Base-by-base conservation (phyloP, 2,888 invertebrate species). In the Scelioninae gen. 1 region DNA sequence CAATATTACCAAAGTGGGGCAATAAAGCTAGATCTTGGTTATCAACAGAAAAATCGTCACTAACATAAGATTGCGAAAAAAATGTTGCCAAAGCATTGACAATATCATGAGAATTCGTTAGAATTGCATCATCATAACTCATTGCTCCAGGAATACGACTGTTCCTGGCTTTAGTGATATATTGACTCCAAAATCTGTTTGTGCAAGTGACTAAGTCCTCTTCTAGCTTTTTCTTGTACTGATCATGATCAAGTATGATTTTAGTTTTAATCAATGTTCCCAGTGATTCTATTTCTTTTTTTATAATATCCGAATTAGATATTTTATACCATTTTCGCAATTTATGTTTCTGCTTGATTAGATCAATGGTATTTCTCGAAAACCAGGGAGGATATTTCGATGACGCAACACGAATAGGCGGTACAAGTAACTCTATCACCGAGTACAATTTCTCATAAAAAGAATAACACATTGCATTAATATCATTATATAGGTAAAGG, bases 181-280 rank as follows among this genome's bases (percentile, higher is more conserved):
- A n/a, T 3, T 43, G n/a, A 43, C 5, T 11, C 49, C 49, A 49
- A 49, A 49, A 49, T 5, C 49, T 7, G 16, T 15, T 16, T 23
- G 49, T 16, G 11, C 11, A 10, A 16, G 49, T 49, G 6, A 49
- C 6, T 7, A 49, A 11, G 16, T 49, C 23, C 6, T 15, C 23
- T 16, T 49, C 49, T 16, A 8, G 15, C 11, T 49, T 16, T 16
- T 8, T 15, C 5, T 49, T 49, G 16, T 23, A 49, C 11, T 49
- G 11, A 45, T 15, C 23, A 16, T 11, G 7, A 16, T 49, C 49
- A n/a, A 45, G 0, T 45, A 1, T 45, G 11, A 45, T 6, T 6
- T 15, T n/a, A 15, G 49, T 16, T 49, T 49, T 49, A 49, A n/a
- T 45, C 15, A 45, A 45, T 45, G 45, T 45, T 45, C 6, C 45